phyloP scores from a whole-genome alignment of 2,797 vertebrate genomes.

The Podargus strigoides region DNA sequence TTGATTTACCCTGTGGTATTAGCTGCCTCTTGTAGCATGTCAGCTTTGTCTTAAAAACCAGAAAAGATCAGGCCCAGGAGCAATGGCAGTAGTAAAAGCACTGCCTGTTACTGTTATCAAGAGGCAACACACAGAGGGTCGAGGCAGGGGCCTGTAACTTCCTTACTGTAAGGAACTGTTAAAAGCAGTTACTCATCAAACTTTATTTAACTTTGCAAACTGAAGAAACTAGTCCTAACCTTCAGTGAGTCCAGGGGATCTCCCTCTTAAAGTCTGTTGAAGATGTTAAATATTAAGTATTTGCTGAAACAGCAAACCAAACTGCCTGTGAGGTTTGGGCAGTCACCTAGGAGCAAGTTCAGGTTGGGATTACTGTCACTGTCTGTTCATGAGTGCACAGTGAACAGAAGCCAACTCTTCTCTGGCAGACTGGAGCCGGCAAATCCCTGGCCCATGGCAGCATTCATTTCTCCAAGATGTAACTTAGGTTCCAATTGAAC shows the following conservation, averaged over 20 bases:
- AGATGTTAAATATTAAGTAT: background rate
- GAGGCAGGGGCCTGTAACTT: background rate
- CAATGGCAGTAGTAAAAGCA: background rate
- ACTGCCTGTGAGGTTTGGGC: background rate
- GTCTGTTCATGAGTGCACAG: background rate
- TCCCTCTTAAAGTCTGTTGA: background rate
- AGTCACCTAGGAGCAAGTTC: background rate
- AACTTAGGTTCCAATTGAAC: background rate
- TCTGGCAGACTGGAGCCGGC: background rate
- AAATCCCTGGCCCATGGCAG: background rate
- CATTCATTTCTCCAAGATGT: background rate
- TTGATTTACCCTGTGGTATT: background rate
- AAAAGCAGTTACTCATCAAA: background rate
- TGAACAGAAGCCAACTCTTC: background rate
- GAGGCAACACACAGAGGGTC: background rate
- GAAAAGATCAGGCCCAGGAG: background rate
- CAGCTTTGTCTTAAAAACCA: background rate
- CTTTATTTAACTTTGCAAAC: background rate
- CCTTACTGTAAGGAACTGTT: background rate
- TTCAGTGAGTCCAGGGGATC: background rate
- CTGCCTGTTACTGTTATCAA: background rate
- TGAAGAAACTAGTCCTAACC: background rate
- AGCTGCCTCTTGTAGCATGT: background rate
- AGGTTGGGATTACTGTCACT: background rate
- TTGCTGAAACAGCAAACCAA: background rate